A percentile compares a stretch with the other conserved stretches of the same genome.
phyloP scores from a whole-genome alignment of 2,113 vertebrate genomes.

The Rhinoderma darwinii region DNA sequence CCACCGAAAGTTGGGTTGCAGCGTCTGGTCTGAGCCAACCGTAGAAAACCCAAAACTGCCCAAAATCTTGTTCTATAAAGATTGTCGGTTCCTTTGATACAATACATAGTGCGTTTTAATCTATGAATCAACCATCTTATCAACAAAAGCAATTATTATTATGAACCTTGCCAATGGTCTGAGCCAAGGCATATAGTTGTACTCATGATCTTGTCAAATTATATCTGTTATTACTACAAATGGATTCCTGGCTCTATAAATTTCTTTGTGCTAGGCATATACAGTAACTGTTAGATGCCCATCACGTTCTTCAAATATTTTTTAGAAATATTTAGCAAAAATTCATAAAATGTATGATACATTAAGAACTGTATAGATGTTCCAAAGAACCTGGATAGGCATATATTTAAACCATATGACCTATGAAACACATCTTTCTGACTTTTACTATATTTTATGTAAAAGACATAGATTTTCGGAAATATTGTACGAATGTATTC shows the following conservation, averaged over 20 bases:
- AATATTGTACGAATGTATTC: neutral
- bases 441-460: neutral
- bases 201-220: neutral
- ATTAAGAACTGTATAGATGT: neutral
- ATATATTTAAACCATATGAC: neutral
- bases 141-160: neutral
- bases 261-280: too few species aligned
- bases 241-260: neutral
- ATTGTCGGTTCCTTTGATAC: neutral
- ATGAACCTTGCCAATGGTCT: neutral
- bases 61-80: too few species aligned
- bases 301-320: neutral
- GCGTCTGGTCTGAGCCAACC: too few species aligned
- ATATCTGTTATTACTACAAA: neutral
- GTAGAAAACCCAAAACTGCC: too few species aligned
- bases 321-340: neutral
- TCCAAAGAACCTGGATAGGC: neutral
- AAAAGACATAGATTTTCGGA: neutral
- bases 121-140: neutral
- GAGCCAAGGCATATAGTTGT: neutral
- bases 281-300: neutral
- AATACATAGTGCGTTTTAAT: neutral
- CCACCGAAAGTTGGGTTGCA: too few species aligned
- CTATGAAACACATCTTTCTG: neutral
- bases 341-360: neutral